Percentiles rank a stretch among this genome's conserved stretches.
Conservation (phyloP, 1,140 invertebrate species). For the Aricia agestis region DNA sequence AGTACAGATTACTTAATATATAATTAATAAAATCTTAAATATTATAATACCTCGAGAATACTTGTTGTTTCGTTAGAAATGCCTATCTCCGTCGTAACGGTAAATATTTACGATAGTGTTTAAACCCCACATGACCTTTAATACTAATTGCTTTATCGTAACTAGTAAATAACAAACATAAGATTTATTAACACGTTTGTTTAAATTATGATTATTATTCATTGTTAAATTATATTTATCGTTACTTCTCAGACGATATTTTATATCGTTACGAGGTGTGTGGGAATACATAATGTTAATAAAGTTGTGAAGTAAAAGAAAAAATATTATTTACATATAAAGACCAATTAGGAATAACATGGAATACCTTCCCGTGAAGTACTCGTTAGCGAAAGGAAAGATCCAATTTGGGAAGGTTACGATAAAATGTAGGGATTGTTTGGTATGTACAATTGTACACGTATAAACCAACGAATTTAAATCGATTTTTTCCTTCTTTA, state of each 20-base stretch:
- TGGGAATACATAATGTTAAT: conserved; percentile 5
- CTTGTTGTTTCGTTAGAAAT: neutral
- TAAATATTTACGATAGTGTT: neutral
- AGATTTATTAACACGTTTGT: neutral
- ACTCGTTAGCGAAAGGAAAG: neutral
- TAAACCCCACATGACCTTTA: neutral
- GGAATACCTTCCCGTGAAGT: neutral
- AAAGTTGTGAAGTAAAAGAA: neutral
- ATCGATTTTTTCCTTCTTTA: too few species aligned
- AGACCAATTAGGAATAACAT: conserved; percentile 4
- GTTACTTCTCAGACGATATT: conserved; percentile 1
- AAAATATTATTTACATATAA: conserved; percentile 6
- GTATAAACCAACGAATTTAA: too few species aligned
- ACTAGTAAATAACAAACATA: neutral
- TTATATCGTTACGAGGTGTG: neutral
- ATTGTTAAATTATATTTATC: conserved; percentile 12
- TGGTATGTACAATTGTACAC: too few species aligned
- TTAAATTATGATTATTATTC: conserved; percentile 12
- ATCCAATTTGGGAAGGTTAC: too few species aligned
- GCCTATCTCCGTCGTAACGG: neutral
- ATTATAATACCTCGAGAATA: too few species aligned
- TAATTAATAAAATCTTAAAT: too few species aligned
- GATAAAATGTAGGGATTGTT: too few species aligned
- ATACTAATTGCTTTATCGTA: conserved; percentile 1
- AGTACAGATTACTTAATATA: too few species aligned